Percentiles rank a stretch among this genome's conserved stretches.
Conservation (phyloP, 2,888 invertebrate species). For the Nymphalis c-album region DNA sequence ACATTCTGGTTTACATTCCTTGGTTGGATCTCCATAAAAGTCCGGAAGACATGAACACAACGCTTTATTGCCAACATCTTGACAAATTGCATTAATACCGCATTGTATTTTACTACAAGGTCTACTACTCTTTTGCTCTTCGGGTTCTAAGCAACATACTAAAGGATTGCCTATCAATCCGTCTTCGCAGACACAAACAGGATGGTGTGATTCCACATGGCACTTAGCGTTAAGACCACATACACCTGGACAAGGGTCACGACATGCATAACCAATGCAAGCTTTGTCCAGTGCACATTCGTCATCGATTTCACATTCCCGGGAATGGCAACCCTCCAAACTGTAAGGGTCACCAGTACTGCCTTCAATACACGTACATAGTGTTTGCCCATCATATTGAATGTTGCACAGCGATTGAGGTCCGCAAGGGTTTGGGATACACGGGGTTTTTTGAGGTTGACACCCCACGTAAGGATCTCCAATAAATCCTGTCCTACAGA, state of each 20-base stretch:
- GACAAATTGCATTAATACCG: conserved; percentile 89
- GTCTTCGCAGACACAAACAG: conserved; percentile 87
- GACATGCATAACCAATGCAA: conserved; percentile 90
- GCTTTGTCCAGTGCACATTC: conserved; percentile 88
- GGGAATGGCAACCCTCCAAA: conserved; percentile 86
- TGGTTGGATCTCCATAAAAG: conserved; percentile 89
- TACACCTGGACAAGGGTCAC: conserved; percentile 90
- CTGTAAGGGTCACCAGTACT: conserved; percentile 89
- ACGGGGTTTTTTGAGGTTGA: conserved; percentile 85
- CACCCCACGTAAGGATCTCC: conserved; percentile 93
- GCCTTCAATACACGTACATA: conserved; percentile 88
- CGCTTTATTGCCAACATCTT: conserved; percentile 85
- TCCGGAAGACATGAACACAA: conserved; percentile 89
- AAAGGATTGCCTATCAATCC: conserved; percentile 90
- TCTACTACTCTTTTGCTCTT: conserved; percentile 78
- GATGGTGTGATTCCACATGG: conserved; percentile 88
- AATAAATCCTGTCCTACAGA: conserved; percentile 87
- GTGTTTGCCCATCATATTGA: conserved; percentile 84
- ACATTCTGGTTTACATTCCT: conserved; percentile 90
- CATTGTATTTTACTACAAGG: conserved; percentile 89
- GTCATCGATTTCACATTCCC: conserved; percentile 89
- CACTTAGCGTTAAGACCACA: conserved; percentile 89
- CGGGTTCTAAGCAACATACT: conserved; percentile 84
- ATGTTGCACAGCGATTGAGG: conserved; percentile 87
- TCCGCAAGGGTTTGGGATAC: conserved; percentile 91